A percentile compares a stretch with the other conserved stretches of the same genome.
phyloP scores from a whole-genome alignment of 2,888 invertebrate genomes.

The Spilarctia lutea region DNA sequence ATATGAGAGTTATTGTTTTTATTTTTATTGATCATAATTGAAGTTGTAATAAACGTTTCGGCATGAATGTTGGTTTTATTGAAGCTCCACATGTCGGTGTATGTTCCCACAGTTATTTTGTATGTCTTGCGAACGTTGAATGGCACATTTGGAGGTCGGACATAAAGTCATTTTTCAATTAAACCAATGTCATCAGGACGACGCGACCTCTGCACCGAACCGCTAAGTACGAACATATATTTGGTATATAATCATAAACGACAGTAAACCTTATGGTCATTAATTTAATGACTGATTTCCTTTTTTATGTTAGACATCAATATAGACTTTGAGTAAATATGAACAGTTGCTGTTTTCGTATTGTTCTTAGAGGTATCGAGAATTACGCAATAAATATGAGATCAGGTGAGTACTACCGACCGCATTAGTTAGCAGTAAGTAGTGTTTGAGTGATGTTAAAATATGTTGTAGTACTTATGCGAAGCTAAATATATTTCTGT shows the following conservation, averaged over 20 bases:
- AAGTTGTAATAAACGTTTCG: slow-evolving; percentile 76
- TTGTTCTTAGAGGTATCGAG: slow-evolving; percentile 35
- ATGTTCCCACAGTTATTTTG: slow-evolving; percentile 68
- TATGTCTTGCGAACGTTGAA: slow-evolving; percentile 65
- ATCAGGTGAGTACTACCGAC: slow-evolving; percentile 10
- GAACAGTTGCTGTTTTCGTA: slow-evolving; percentile 64
- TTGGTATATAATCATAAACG: slow-evolving; percentile 49
- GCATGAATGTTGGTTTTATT: slow-evolving; percentile 69
- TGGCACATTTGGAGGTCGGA: slow-evolving; percentile 74
- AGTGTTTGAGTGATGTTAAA: slow-evolving; percentile 10
- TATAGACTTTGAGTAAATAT: slow-evolving; percentile 66
- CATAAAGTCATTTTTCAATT: slow-evolving; percentile 82
- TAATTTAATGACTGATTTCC: slow-evolving; percentile 56
- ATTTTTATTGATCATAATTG: slow-evolving; percentile 68
- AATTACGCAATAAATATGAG: slow-evolving; percentile 31
- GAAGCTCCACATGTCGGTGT: slow-evolving; percentile 42
- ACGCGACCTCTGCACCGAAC: slow-evolving; percentile 68
- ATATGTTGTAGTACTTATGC: background rate
- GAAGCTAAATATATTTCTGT: slow-evolving; percentile 48
- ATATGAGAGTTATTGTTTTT: slow-evolving; percentile 56
- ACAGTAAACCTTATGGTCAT: slow-evolving; percentile 59
- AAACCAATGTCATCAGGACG: slow-evolving; percentile 81
- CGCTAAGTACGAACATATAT: slow-evolving; percentile 59
- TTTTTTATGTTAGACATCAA: slow-evolving; percentile 40
- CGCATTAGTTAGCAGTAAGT: slow-evolving; percentile 4